These are phyloP conservation scores for Nephila pilipes DNA, from an alignment of 1,140 invertebrate genomes.

Conservation along the genomic window DNA sequence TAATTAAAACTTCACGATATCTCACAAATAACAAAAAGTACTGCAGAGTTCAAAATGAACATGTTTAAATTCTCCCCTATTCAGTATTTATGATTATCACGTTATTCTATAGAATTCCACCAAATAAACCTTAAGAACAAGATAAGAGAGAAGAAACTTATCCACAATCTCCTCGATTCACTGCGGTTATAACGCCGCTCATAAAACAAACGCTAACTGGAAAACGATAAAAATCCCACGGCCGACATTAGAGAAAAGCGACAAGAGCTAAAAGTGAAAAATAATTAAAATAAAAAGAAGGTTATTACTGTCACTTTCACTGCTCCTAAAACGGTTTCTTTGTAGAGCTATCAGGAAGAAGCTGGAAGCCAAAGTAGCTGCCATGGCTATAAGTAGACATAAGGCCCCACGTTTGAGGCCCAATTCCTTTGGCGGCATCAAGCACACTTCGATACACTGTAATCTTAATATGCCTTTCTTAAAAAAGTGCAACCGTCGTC, in stretches of 20 bases:
- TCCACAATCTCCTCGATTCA: no score
- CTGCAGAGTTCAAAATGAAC: no score
- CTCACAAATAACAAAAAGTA: no score
- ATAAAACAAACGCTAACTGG: not conserved
- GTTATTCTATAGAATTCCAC: no score
- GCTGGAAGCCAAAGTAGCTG: not conserved
- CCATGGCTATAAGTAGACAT: conserved; percentile 27
- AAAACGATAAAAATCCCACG: conserved; percentile 2
- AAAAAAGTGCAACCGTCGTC: not conserved
- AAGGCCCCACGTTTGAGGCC: conserved; percentile 3
- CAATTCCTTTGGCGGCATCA: not conserved
- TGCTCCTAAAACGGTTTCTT: not conserved
- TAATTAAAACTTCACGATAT: no score
- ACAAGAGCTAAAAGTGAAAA: not conserved
- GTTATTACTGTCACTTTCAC: conserved; percentile 28
- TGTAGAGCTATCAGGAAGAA: not conserved
- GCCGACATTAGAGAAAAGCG: not conserved
- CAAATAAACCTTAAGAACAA: no score
- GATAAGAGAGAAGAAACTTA: not conserved
- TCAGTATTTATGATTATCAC: no score
- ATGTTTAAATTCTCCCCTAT: no score
- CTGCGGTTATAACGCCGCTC: not conserved
- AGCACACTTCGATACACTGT: not conserved
- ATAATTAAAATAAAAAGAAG: not conserved
- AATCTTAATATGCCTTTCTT: not conserved